phyloP scores from a whole-genome alignment of 2,888 invertebrate genomes.

The Melangyna quadrimaculata region DNA sequence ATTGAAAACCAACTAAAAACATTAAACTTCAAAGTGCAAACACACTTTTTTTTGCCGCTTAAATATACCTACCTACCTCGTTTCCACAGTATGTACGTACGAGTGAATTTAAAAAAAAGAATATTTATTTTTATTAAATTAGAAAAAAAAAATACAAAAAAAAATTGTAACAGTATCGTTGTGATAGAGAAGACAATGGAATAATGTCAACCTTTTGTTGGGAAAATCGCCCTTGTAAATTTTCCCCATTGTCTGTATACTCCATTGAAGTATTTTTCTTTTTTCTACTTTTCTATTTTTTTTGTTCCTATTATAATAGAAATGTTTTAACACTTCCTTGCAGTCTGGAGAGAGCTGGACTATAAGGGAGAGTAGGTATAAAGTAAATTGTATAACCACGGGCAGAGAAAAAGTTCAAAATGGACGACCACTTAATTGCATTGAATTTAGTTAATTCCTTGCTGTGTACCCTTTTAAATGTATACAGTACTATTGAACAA shows the following conservation, averaged over 20 bases:
- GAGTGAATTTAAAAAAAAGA: slow-evolving; percentile 9
- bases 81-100: neutral
- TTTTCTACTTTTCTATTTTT: neutral
- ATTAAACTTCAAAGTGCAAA: slow-evolving; percentile 31
- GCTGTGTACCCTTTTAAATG: slow-evolving; percentile 56
- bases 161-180: neutral
- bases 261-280: slow-evolving; percentile 18
- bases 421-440: slow-evolving; percentile 64
- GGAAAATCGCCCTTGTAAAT: slow-evolving; percentile 38
- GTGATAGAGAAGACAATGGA: slow-evolving; percentile 34
- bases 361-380: slow-evolving; percentile 38
- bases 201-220: slow-evolving; percentile 53
- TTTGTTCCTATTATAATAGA: slow-evolving; percentile 22
- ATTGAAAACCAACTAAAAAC: slow-evolving; percentile 24
- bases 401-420: slow-evolving; percentile 48
- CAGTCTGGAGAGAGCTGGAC: slow-evolving; percentile 11
- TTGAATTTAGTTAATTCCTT: slow-evolving; percentile 69
- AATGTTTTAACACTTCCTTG: slow-evolving; percentile 39
- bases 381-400: slow-evolving; percentile 50
- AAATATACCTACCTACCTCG: neutral
- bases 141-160: slow-evolving; percentile 78
- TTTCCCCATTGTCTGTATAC: slow-evolving; percentile 2
- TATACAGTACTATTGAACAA: neutral
- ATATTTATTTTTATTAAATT: slow-evolving; percentile 73
- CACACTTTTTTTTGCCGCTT: too few relatives aligned